phyloP scores from a whole-genome alignment of 53 echinoderm and acorn worm species.

The Holothuria scabra region DNA sequence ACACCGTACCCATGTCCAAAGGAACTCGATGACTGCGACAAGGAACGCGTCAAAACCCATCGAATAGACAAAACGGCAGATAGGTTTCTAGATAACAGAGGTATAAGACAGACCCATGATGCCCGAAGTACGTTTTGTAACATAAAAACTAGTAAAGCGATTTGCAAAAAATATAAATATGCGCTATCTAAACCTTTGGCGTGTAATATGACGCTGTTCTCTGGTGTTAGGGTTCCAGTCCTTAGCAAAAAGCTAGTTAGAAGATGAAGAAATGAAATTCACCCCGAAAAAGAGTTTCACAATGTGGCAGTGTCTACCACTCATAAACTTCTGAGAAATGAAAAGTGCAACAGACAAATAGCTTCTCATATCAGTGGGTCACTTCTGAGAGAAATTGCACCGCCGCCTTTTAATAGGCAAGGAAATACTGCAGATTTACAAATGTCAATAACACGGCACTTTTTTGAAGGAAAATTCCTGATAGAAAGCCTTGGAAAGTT shows the following conservation, averaged over 20 bases:
- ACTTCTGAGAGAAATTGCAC: too few relatives aligned
- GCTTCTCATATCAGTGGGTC: too few relatives aligned
- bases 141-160: constrained; percentile 46
- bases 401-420: too few relatives aligned
- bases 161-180: constrained; percentile 43
- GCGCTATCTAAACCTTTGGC: background rate
- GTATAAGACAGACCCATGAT: constrained; percentile 41
- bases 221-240: constrained; percentile 56
- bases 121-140: constrained; percentile 54
- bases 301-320: constrained; percentile 42
- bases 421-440: too few relatives aligned
- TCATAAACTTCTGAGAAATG: constrained; percentile 46
- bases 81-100: constrained; percentile 54
- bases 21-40: too few relatives aligned
- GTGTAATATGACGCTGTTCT: constrained; percentile 66
- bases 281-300: constrained; percentile 29
- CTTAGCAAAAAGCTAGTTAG: constrained; percentile 45
- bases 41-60: too few relatives aligned
- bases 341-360: background rate
- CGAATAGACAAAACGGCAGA: too few relatives aligned
- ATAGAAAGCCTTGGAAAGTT: too few relatives aligned
- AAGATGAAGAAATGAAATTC: constrained; percentile 49
- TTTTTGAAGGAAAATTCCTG: too few relatives aligned
- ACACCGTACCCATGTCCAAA: constrained; percentile 41
- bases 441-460: too few relatives aligned